Base-by-base conservation (phyloP, 2,888 invertebrate species). In the Parapristionchus giblindavisi region DNA sequence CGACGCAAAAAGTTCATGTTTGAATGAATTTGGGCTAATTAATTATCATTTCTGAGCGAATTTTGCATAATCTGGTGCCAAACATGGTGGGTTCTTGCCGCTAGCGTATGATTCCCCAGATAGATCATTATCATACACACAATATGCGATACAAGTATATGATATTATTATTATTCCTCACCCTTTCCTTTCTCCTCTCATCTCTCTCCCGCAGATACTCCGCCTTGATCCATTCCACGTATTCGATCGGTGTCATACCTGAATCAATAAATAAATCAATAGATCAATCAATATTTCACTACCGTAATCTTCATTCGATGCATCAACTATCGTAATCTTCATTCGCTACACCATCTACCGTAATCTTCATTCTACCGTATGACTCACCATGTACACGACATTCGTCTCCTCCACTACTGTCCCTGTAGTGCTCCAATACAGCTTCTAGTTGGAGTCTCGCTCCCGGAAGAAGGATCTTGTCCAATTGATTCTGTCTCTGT, bases 381-480 rank as follows among this genome's bases (percentile, higher is more conserved):
- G 51, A 5, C 52, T 68, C 54, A 70, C 68, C 68, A 29, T 70
- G 40, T n/a, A 70, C 38, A 11, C 52, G 2, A 27, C 38, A 54
- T 38, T 54, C 54, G 36, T 70, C 54, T 51, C 52, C 68, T 27
- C 52, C 52, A 6, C 34, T 24, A 4, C n/a, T 34, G 36, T 34
- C 38, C 36, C 14, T 27, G 61, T 73, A 73, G 27, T 43, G 34
- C 48, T 73, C 73, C 38, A 36, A 60, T 24, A 61, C 48, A 2
- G 43, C 36, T 27, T 73, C 32, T n/a, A 73, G 24, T 11, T 27
- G 17, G 34, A 73, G 48, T 36, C 11, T 14, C 8, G 73, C 73
- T 8, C 60, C 73, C 14, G 73, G 73, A 32, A 73, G 61, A 29
- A 60, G 34, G 3, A 73, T 61, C 43, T 73, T 58, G n/a, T 73